Conservation (phyloP, 2,113 vertebrate species). For the Hirundichthys speculiger region DNA sequence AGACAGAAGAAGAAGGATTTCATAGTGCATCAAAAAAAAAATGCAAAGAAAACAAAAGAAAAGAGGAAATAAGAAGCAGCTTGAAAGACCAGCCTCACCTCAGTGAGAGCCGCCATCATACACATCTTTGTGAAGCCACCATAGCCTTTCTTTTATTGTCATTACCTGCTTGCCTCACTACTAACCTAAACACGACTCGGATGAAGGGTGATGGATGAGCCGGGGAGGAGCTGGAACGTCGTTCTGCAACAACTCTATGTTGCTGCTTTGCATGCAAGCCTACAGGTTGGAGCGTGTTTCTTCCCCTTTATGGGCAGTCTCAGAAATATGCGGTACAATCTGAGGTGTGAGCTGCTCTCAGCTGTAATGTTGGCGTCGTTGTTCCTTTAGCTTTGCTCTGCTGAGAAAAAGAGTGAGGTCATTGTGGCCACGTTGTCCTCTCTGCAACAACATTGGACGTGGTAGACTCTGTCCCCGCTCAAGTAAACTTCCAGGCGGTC, state of each 20-base stretch:
- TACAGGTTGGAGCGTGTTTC: too few relatives aligned
- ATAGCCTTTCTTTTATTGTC: not conserved
- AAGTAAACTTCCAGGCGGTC: too few relatives aligned
- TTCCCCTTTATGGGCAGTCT: too few relatives aligned
- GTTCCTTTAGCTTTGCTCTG: too few relatives aligned
- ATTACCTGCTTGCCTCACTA: conserved; percentile 2
- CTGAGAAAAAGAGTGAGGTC: too few relatives aligned
- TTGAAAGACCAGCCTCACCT: not conserved
- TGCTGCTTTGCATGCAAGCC: too few relatives aligned
- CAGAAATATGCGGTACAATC: too few relatives aligned
- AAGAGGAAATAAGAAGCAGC: not conserved
- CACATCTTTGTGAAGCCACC: conserved; percentile 21
- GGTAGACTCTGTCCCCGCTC: too few relatives aligned
- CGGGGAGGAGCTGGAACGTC: not conserved
- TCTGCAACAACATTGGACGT: too few relatives aligned
- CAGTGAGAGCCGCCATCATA: conserved; percentile 6
- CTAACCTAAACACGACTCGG: conserved; percentile 32
- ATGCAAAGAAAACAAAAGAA: conserved; percentile 5
- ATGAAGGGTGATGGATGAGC: conserved; percentile 5
- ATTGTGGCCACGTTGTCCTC: too few relatives aligned
- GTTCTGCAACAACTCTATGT: not conserved
- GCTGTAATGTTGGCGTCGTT: too few relatives aligned
- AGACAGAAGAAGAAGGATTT: conserved; percentile 10
- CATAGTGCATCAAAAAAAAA: conserved; percentile 1
- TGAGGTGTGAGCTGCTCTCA: too few relatives aligned